Conservation (phyloP, 2,113 vertebrate species). For the Ageneiosus marmoratus region DNA sequence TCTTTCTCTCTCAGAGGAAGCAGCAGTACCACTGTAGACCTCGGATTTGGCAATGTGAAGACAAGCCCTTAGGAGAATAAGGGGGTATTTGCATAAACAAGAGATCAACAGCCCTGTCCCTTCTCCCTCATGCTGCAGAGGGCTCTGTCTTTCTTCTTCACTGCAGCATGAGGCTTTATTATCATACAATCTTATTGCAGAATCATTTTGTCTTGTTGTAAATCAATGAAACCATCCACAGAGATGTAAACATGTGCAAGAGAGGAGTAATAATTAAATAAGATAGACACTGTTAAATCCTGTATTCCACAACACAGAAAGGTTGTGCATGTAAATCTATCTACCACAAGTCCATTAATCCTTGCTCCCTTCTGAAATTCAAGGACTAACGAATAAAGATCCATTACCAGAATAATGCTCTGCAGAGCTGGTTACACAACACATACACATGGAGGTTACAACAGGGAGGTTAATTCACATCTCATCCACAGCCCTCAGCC, state of each 20-base stretch:
- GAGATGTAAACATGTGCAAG: conserved; percentile 39
- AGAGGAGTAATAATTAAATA: conserved; percentile 48
- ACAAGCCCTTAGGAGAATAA: conserved; percentile 57
- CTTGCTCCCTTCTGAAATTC: conserved; percentile 42
- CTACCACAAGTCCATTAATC: conserved; percentile 14
- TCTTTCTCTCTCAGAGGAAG: conserved; percentile 35
- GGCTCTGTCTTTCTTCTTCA: neutral
- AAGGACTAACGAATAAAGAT: conserved; percentile 42
- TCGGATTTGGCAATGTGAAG: conserved; percentile 67
- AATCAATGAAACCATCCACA: conserved; percentile 53
- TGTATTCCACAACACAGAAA: conserved; percentile 47
- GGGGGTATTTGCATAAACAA: conserved; percentile 59
- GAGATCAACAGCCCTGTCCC: conserved; percentile 46
- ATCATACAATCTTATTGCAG: conserved; percentile 55
- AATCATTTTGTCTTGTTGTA: conserved; percentile 54
- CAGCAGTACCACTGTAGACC: conserved; percentile 59
- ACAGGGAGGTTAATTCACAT: conserved; percentile 38
- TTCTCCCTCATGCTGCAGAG: conserved; percentile 18
- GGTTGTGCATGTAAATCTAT: conserved; percentile 44
- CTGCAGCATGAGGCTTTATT: conserved; percentile 47
- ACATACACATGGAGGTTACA: conserved; percentile 15
- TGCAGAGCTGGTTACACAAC: conserved; percentile 27
- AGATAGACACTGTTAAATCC: conserved; percentile 42
- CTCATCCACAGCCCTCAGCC: conserved; percentile 34
- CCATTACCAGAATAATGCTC: conserved; percentile 49